These are phyloP conservation scores for Hesperophylax magnus DNA, from an alignment of 1,140 invertebrate genomes.

Conservation along the genomic window DNA sequence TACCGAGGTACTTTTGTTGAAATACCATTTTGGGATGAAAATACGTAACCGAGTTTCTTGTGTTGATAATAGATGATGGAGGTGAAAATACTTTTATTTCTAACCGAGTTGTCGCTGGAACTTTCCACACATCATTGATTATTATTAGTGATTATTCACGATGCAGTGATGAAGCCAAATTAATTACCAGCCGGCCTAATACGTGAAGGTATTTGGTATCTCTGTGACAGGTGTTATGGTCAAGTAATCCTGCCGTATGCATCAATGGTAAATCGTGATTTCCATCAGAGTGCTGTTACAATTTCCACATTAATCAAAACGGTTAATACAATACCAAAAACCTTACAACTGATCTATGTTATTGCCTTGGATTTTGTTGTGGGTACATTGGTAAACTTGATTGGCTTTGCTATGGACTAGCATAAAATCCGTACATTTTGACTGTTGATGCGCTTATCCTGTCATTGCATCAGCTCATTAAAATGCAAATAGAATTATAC, in stretches of 20 bases:
- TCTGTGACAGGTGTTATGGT: conserved; percentile 6
- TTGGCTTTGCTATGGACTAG: neutral
- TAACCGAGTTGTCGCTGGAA: no score
- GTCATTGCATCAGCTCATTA: conserved; percentile 21
- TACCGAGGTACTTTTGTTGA: no score
- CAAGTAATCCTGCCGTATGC: neutral
- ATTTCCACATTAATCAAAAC: no score
- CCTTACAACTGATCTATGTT: no score
- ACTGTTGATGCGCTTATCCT: conserved; percentile 30
- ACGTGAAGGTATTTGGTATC: conserved; percentile 11
- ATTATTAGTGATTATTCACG: neutral
- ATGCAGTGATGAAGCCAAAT: neutral
- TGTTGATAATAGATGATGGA: no score
- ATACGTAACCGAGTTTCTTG: no score
- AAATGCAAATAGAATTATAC: conserved; percentile 41
- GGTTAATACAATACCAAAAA: no score
- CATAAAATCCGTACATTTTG: neutral
- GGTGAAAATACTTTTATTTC: no score
- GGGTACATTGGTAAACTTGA: no score
- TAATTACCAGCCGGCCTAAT: neutral
- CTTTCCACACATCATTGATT: neutral
- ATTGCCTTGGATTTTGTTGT: no score
- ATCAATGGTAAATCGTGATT: neutral
- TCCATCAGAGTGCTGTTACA: neutral
- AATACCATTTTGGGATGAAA: no score